Evolutionary conservation across 2,113 vertebrate genomes (phyloP), one percentile per base, ranked within the genome.

Genomic region (Picathartes gymnocephalus): DNA sequence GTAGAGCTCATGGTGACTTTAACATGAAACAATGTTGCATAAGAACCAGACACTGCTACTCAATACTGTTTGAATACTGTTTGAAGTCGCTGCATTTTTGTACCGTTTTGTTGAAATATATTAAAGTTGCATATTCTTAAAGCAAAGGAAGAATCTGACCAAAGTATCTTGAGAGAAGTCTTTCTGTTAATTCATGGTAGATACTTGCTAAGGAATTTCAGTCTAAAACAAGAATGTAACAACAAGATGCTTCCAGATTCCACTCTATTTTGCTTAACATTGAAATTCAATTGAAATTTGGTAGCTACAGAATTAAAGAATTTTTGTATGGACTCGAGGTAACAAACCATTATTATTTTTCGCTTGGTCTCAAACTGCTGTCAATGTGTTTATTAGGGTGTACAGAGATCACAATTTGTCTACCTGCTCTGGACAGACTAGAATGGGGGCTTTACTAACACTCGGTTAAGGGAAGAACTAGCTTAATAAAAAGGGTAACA

Each of bases 291-390:
- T 31, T 65, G 42, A 54, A 40, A 79, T 50, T 54, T 68, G 16
- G 22, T 48, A 72, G 11, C 37, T 84, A 22, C 6, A 77, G 12
- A 50, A 10, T n/a, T 17, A 21, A 62, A 88, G 17, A 24, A 7
- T 15, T 57, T 30, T 58, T 48, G 1, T 42, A 35, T 62, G 28
- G 33, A 30, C 16, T 57, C 0, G 0, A 86, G 70, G 9, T 56
- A 73, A 65, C 6, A 78, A 81, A 30, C 1, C 0, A 0, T 31
- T 22, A 10, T 20, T 23, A 44, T 25, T 28, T 33, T 62, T 66
- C 31, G 0, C 11, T 61, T 65, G 8, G 13, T 74, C 28, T 58
- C 37, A 74, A 23, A 21, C 10, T 81, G 7, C 10, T 76, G 17
- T 48, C 6, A 15, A 0, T 47, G 9, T 81, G 51, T 81, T 58